A percentile compares a stretch with the other conserved stretches of the same genome.
Conservation (phyloP, 2,797 vertebrate species). For the Kryptopterus vitreolus region DNA sequence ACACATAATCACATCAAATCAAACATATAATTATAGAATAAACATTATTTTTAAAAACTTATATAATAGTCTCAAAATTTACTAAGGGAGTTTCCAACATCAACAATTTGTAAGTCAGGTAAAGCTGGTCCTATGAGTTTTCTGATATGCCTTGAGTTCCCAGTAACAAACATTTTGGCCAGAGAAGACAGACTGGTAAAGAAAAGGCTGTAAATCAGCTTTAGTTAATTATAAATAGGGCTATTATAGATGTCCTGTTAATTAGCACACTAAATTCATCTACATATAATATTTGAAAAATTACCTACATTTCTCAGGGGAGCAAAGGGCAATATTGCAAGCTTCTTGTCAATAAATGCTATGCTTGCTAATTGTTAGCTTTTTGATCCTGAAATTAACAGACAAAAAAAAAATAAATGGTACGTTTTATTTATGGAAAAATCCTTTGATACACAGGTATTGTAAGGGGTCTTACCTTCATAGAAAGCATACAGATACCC, state of each 20-base stretch:
- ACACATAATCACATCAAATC: too few relatives aligned
- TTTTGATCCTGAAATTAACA: neutral
- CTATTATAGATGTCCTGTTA: neutral
- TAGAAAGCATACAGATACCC: constrained; percentile 71
- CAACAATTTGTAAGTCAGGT: neutral
- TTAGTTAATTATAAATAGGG: neutral
- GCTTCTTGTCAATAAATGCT: too few relatives aligned
- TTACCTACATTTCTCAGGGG: too few relatives aligned
- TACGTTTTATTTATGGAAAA: constrained; percentile 25
- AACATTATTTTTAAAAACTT: too few relatives aligned
- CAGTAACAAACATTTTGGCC: neutral
- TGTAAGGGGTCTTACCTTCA: constrained; percentile 67
- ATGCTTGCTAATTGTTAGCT: neutral
- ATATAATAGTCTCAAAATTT: too few relatives aligned
- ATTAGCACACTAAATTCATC: neutral
- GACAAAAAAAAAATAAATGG: constrained; percentile 1
- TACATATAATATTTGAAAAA: too few relatives aligned
- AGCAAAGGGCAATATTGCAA: too few relatives aligned
- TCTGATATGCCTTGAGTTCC: neutral
- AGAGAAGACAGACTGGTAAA: neutral
- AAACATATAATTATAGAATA: too few relatives aligned
- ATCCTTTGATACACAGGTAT: neutral
- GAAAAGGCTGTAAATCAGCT: neutral
- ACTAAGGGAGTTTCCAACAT: neutral
- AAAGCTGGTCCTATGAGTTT: neutral